Evolutionary conservation across 2,113 vertebrate species (phyloP), one percentile per base, ranked within the genome.

Genomic region (Ursus arctos): DNA sequence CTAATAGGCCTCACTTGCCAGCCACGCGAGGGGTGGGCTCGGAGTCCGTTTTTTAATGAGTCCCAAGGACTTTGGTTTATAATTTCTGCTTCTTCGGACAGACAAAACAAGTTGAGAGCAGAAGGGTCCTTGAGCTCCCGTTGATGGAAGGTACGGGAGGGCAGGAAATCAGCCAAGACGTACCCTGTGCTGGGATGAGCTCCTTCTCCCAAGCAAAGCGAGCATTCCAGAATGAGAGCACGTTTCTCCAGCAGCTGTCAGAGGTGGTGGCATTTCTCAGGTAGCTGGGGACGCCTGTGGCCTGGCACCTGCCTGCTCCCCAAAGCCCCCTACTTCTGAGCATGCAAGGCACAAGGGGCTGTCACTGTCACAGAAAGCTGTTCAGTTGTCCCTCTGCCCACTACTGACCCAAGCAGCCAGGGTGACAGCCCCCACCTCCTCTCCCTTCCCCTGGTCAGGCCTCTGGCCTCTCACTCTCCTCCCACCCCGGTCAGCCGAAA

Each of bases 111-210:
- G 63, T 0, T 57, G 95, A 95, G 57, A 49, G 67, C 95, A 89
- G 86, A 69, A 80, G 72, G n/a, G 24, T 63, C 9, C 96, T 88
- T 72, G 14, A 8, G 98, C 88, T 49, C 51, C 81, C 51, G 12
- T 84, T 19, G 28, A 83, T 11, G 28, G 76, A 16, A 24, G 77
- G 3, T 31, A 8, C 31, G 3, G 11, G 51, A 18, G 59, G 43
- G 51, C 3, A 53, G 33, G 74, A 1, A 16, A 16, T 3, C 11
- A n/a, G 22, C 13, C 4, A 7, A 24, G 33, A 2, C 4, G 24
- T 19, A 3, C 21, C 0, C 0, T 0, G 36, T 5, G 0, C 24
- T 0, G 2, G 65, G 21, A 9, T 0, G 43, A 8, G 2, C 14
- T 12, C 0, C 1, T 43, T 24, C 91, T 81, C 19, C 14, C 63